A percentile compares a stretch with the other conserved stretches of the same genome.
phyloP scores from a whole-genome alignment of 2,888 invertebrate genomes.

The Drosophila prolongata region DNA sequence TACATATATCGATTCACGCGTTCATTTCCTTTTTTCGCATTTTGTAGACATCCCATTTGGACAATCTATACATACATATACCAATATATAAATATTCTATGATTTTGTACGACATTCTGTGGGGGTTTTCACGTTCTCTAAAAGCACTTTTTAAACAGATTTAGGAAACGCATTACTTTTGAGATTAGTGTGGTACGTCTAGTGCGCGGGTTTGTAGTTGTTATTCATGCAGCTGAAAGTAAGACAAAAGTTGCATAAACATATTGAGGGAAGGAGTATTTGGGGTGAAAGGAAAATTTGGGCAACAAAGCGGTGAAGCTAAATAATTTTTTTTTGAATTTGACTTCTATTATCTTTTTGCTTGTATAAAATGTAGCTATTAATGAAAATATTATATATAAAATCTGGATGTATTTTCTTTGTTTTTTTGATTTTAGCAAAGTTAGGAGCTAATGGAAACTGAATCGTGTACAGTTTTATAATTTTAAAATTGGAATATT shows the following conservation, averaged over 20 bases:
- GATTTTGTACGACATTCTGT: slow-evolving; percentile 37
- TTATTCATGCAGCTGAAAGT: slow-evolving; percentile 84
- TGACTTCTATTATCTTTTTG: slow-evolving; percentile 14
- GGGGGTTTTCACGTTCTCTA: slow-evolving; percentile 51
- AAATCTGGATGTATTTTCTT: slow-evolving; percentile 26
- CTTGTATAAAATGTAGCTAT: slow-evolving; percentile 18
- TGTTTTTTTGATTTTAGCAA: slow-evolving; percentile 8
- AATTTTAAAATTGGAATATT: slow-evolving; percentile 1
- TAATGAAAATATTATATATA: slow-evolving; percentile 38
- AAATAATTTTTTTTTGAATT: slow-evolving; percentile 4
- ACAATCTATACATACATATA: slow-evolving; percentile 34
- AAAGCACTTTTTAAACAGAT: slow-evolving; percentile 83
- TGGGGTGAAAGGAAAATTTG: slow-evolving; percentile 14
- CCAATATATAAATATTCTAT: slow-evolving; percentile 30
- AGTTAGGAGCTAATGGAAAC: slow-evolving; percentile 21
- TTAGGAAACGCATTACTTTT: slow-evolving; percentile 82
- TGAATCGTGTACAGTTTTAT: slow-evolving; percentile 1
- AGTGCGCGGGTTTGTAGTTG: slow-evolving; percentile 82
- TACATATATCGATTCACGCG: slow-evolving; percentile 28
- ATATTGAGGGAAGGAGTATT: slow-evolving; percentile 36
- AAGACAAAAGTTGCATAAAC: slow-evolving; percentile 68
- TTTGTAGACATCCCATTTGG: slow-evolving; percentile 9
- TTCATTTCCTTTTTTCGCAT: slow-evolving; percentile 1
- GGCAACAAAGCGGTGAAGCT: slow-evolving; percentile 4
- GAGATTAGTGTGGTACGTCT: slow-evolving; percentile 82